Evolutionary conservation across 2,888 invertebrate species (phyloP).

Genomic region (Dione vanillae): DNA sequence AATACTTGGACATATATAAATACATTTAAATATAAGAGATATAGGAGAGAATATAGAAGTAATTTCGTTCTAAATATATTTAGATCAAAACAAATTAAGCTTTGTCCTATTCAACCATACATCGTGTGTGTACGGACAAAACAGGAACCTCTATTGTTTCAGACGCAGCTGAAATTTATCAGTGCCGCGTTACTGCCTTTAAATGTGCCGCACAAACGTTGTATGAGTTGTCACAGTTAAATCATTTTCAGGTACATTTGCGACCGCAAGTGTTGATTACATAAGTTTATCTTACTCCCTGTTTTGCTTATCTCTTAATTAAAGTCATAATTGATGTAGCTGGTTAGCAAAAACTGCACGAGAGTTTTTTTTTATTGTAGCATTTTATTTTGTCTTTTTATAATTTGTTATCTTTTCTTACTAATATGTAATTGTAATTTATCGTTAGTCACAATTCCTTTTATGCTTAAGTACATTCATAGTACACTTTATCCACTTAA

Average conservation of each 20-base stretch:
- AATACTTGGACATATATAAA: background rate
- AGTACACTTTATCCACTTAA: constrained; percentile 7
- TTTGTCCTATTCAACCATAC: constrained; percentile 20
- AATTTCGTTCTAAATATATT: background rate
- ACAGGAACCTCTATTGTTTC: constrained; percentile 36
- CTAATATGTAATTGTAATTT: background rate
- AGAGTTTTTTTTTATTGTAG: background rate
- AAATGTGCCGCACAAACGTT: constrained; percentile 31
- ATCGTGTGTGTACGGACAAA: constrained; percentile 30
- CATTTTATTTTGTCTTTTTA: background rate
- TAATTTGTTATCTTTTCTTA: no score
- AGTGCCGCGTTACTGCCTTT: constrained; percentile 41
- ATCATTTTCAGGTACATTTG: constrained; percentile 37
- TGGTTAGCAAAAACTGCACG: no score
- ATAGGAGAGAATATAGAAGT: background rate
- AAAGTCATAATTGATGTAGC: background rate
- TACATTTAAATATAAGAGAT: no score
- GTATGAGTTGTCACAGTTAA: constrained; percentile 34
- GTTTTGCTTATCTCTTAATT: constrained; percentile 16
- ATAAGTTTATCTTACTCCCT: constrained; percentile 27
- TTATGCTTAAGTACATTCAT: background rate
- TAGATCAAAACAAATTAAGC: constrained; percentile 30
- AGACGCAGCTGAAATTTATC: constrained; percentile 38
- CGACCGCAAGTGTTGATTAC: constrained; percentile 23
- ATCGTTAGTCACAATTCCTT: background rate